Evolutionary conservation across 2,797 vertebrate species (phyloP).

Genomic region (Phaenicophaeus curvirostris): DNA sequence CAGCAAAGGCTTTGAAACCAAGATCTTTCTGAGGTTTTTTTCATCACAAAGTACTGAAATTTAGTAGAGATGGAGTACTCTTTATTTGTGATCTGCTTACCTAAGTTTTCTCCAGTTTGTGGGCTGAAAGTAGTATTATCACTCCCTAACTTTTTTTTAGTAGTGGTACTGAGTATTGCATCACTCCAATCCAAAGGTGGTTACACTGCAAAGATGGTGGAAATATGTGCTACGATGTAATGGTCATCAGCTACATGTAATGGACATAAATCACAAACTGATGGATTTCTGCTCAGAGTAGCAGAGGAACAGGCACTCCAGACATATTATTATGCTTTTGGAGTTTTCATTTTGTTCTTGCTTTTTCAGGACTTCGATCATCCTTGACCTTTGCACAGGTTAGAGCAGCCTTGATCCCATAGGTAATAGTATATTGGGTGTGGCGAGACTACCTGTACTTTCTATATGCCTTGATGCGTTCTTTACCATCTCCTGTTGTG

Average conservation of each 20-base stretch:
- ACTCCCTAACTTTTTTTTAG: neutral
- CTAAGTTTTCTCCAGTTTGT: neutral
- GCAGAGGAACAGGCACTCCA: neutral
- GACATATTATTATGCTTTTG: neutral
- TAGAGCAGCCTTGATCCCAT: neutral
- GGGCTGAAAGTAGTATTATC: neutral
- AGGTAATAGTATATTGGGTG: neutral
- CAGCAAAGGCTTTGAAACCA: neutral
- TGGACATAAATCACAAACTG: neutral
- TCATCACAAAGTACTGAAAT: neutral
- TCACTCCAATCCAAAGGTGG: neutral
- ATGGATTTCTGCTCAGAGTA: neutral
- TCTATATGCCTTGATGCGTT: neutral
- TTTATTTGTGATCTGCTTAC: neutral
- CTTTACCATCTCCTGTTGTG: neutral
- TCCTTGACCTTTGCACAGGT: neutral
- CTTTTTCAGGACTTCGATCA: neutral
- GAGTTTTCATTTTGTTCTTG: neutral
- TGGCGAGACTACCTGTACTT: fast-evolving
- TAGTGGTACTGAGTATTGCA: neutral
- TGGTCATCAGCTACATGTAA: neutral
- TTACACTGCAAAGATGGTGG: neutral
- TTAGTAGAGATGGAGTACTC: neutral
- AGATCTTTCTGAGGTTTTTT: neutral
- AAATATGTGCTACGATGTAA: fast-evolving